phyloP scores from a whole-genome alignment of 2,113 vertebrate genomes.

The Lanius collurio region DNA sequence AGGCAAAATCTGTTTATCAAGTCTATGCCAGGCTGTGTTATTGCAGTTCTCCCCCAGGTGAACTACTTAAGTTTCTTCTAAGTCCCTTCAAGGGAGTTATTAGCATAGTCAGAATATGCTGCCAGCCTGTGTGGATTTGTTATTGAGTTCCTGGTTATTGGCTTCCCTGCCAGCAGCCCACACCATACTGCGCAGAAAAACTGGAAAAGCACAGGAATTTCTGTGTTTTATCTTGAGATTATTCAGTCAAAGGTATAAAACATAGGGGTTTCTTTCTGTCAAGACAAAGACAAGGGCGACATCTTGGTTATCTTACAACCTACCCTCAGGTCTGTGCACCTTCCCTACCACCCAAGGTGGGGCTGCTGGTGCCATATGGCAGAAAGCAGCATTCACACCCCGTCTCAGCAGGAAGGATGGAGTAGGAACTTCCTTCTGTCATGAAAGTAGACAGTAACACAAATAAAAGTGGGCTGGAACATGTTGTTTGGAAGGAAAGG shows the following conservation, averaged over 20 bases:
- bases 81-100: not conserved
- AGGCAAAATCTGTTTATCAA: not conserved
- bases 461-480: not conserved
- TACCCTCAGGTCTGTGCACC: not conserved
- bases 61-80: not conserved
- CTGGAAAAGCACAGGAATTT: not conserved
- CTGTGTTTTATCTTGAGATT: not conserved
- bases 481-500: not conserved
- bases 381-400: not conserved
- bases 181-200: not conserved
- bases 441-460: not conserved
- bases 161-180: not conserved
- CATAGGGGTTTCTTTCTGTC: fast-evolving
- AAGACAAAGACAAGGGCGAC: not conserved
- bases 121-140: not conserved
- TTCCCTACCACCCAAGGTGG: not conserved
- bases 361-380: fast-evolving
- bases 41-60: not conserved
- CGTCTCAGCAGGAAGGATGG: not conserved
- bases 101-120: not conserved
- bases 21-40: not conserved
- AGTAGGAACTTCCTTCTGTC: not conserved
- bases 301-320: not conserved
- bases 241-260: not conserved
- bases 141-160: not conserved